phyloP scores from a whole-genome alignment of 1,140 invertebrate species.

The Eumaeus atala region DNA sequence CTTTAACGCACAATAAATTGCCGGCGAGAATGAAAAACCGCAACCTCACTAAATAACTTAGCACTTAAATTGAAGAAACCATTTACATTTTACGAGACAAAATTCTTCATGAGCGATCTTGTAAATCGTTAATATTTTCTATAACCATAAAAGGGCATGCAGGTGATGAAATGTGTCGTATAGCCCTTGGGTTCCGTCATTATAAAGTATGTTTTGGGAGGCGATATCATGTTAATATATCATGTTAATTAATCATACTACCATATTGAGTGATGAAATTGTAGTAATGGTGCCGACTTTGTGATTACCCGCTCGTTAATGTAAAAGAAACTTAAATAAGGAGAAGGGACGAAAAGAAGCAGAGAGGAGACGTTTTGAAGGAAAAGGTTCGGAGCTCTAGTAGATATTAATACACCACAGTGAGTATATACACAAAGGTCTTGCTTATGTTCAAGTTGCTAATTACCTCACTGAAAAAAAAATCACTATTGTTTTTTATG shows the following conservation, averaged over 20 bases:
- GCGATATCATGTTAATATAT: background rate
- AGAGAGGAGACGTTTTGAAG: too few species aligned
- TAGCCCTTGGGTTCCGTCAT: background rate
- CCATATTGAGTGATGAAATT: slow-evolving; percentile 3
- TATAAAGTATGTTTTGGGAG: background rate
- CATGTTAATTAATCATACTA: slow-evolving; percentile 2
- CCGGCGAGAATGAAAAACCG: background rate
- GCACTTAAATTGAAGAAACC: background rate
- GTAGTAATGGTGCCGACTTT: too few species aligned
- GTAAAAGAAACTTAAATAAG: too few species aligned
- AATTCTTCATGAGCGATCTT: background rate
- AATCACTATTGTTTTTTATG: too few species aligned
- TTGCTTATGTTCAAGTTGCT: too few species aligned
- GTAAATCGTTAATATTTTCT: background rate
- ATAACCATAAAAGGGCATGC: background rate
- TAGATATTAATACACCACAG: too few species aligned
- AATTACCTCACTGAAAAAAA: too few species aligned
- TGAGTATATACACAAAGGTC: too few species aligned
- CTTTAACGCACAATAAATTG: background rate
- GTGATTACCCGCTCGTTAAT: too few species aligned
- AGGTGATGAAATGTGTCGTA: background rate
- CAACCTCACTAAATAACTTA: background rate
- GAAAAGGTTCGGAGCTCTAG: too few species aligned
- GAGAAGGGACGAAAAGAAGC: too few species aligned
- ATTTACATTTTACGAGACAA: background rate